Base-by-base conservation (phyloP, 2,888 invertebrate genomes). In the Lycocerus yunnanus region DNA sequence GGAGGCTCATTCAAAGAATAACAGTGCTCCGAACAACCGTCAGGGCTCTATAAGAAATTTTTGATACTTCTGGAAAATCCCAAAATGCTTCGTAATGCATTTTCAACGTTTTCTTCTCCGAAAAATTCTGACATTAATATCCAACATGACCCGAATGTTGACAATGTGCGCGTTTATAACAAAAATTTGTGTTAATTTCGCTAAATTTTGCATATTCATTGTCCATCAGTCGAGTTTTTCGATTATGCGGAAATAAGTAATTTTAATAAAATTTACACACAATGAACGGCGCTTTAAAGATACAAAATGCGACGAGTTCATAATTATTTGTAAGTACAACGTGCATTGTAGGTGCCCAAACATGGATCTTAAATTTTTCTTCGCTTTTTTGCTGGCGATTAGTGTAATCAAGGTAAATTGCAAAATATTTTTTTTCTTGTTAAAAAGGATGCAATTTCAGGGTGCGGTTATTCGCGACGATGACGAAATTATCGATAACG, bases 141-240 rank as follows among this genome's bases (percentile, higher is more conserved):
- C 4, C 27, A 13, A 27, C 27, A 3, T 13, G 4, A 27, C 13
- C 11, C 27, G 13, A 27, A 3, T 3, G 27, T 24, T 43, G 43
- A 43, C 43, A 43, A 43, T n/a, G 43, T n/a, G n/a, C n/a, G n/a
- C 43, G 2, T 1, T n/a, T n/a, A 43, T 43, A 43, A 43, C 43
- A 43, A 43, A 43, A n/a, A 43, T 43, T 43, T 6, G n/a, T 43
- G 9, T 21, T 21, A 43, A n/a, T 43, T 43, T 63, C 9, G 61
- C 61, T 63, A 63, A 63, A 18, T 63, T 63, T 63, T 63, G 61
- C 61, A 18, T 63, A 63, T 63, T 63, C 61, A 63, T 63, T 63
- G 20, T n/a, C 43, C n/a, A 43, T 43, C n/a, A n/a, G n/a, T n/a
- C 43, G 43, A 43, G 43, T 43, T 43, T 43, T n/a, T 43, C 2